Evolutionary conservation across 1,140 invertebrate species (phyloP), one percentile per base, ranked within the genome.

Genomic region (Drosophila rhopaloa): DNA sequence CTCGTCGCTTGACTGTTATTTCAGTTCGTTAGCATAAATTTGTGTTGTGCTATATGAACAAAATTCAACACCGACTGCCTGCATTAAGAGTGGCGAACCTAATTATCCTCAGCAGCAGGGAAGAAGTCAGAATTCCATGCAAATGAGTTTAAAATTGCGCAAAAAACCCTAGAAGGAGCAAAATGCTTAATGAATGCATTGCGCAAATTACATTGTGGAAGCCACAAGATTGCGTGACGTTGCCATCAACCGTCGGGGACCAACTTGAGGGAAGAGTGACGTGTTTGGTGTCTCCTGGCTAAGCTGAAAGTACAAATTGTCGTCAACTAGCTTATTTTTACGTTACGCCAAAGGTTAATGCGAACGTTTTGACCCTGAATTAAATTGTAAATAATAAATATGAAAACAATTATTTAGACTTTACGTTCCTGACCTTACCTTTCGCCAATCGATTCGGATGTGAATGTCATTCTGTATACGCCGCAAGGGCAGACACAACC

Each of bases 121-220:
- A 27, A 48, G 11, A 44, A 72, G 53, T 58, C 43, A 72, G 40
- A 40, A 72, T 72, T 47, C 65, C 62, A 81, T 79, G 74, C 74
- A 82, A 81, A 82, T 82, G 59, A 66, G 78, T 61, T 72, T 47
- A 61, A 78, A 80, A 72, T 66, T 81, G 55, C 27, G 46, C 66
- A 38, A 32, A 38, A 32, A 44, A 51, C 9, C 5, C 50, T 32
- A 71, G 67, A 27, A 40, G 37, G 32, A 53, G 59, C 44, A 62
- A 63, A 51, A 44, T 46, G 41, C 75, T 58, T 82, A 82, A 82
- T 82, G 68, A 83, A 79, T 74, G 79, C 79, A 81, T 50, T 78
- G 61, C 74, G 67, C 67, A 61, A 81, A 81, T 56, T 63, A 63
- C 40, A 61, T 61, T 66, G 41, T 62, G 70, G 53, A 50, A 59